Conservation (phyloP, 1,140 invertebrate species). For the Drosophila varians region DNA sequence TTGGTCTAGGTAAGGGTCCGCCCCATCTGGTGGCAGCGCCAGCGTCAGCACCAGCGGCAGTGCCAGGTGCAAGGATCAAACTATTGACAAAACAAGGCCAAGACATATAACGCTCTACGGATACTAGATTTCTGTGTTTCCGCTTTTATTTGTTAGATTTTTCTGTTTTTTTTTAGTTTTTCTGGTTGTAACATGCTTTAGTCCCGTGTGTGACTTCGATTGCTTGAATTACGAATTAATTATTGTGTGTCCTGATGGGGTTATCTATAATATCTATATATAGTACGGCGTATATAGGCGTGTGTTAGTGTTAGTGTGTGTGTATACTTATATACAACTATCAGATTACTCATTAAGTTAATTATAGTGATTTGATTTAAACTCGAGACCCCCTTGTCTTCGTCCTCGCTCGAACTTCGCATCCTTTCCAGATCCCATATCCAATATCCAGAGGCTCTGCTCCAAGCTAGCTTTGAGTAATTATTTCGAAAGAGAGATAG, state of each 20-base stretch:
- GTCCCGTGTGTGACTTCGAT: constrained; percentile 15
- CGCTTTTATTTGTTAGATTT: constrained; percentile 42
- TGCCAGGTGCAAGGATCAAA: constrained; percentile 8
- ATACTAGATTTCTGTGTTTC: constrained; percentile 10
- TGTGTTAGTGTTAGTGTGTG: constrained; percentile 1
- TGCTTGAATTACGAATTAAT: constrained; percentile 45
- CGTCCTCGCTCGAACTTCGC: background rate
- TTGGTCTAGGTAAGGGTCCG: constrained; percentile 38
- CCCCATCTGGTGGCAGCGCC: too few species aligned
- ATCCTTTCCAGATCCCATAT: background rate
- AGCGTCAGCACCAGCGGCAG: too few species aligned
- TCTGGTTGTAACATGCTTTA: constrained; percentile 21
- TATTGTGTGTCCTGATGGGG: constrained; percentile 43
- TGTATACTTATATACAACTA: constrained; percentile 44
- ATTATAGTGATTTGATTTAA: constrained; percentile 40
- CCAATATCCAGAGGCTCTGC: background rate
- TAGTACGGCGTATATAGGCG: constrained; percentile 12
- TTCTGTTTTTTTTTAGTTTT: constrained; percentile 35
- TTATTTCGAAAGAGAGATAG: background rate
- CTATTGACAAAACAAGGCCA: constrained; percentile 66
- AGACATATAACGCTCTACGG: background rate
- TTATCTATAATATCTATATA: constrained; percentile 1
- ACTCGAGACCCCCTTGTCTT: too few species aligned
- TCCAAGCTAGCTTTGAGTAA: background rate
- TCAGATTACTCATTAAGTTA: constrained; percentile 38